Percentiles rank a stretch among this genome's conserved stretches.
Conservation (phyloP, 2,113 vertebrate genomes). For the Stomatorhinus ivindoensis region DNA sequence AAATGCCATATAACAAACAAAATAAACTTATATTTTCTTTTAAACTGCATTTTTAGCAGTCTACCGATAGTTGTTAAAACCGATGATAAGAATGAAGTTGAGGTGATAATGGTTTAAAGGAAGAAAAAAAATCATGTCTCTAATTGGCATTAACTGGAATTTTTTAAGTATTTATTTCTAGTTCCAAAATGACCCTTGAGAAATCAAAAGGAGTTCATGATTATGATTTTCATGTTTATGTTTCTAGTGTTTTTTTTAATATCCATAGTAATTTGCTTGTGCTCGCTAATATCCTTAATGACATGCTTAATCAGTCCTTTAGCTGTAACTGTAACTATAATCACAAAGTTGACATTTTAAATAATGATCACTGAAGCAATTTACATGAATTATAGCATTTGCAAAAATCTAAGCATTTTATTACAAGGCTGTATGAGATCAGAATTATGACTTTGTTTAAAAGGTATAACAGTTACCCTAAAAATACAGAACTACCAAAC, state of each 20-base stretch:
- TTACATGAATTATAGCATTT: not conserved
- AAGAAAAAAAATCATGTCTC: not conserved
- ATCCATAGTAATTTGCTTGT: not conserved
- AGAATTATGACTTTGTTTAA: not conserved
- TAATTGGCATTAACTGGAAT: not conserved
- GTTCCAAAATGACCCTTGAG: not conserved
- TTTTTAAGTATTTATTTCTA: not conserved
- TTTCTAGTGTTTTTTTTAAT: not conserved
- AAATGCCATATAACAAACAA: not conserved
- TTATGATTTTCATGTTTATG: constrained; percentile 2
- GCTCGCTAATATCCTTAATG: not conserved
- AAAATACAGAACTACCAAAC: not conserved
- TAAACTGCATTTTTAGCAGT: not conserved
- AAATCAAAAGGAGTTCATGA: not conserved
- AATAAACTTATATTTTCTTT: not conserved
- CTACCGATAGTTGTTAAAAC: not conserved
- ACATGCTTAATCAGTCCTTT: not conserved
- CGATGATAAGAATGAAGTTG: not conserved
- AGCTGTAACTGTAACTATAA: not conserved
- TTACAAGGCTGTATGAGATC: not conserved
- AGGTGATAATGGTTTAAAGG: not conserved
- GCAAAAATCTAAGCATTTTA: constrained; percentile 1
- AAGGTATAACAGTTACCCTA: not conserved
- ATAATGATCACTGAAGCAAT: not conserved
- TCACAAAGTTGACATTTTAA: not conserved